These are phyloP conservation scores for Onychomys arenicola DNA, from an alignment of 2,797 vertebrate genomes.

Conservation along the genomic window DNA sequence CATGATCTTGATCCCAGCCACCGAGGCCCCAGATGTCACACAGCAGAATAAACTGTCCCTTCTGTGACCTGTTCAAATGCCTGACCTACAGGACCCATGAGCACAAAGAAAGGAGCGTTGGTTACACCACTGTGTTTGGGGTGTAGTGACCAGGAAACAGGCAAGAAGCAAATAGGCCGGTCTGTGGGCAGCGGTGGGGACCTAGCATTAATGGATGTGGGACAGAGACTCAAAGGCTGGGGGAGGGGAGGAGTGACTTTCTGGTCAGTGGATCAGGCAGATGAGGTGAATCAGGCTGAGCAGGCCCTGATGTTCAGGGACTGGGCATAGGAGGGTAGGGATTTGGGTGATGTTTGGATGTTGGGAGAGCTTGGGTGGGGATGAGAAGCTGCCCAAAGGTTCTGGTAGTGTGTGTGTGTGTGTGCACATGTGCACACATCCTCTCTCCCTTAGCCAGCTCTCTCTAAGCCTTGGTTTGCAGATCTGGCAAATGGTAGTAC, in stretches of 20 bases:
- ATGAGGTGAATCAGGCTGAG: background rate
- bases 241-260: background rate
- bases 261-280: background rate
- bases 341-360: background rate
- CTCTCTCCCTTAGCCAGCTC: background rate
- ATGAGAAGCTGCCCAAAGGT: background rate
- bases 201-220: too few relatives aligned
- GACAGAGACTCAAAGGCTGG: background rate
- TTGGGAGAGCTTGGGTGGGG: background rate
- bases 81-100: background rate
- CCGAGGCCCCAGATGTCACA: background rate
- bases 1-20: background rate
- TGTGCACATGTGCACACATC: background rate
- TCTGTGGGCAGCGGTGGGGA: background rate
- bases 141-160: background rate
- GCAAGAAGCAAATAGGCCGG: background rate
- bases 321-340: too few relatives aligned
- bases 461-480: conserved; percentile 25
- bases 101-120: background rate
- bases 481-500: background rate
- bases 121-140: background rate
- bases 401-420: background rate
- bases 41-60: background rate
- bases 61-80: background rate
- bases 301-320: background rate